Conservation (phyloP, 2,888 invertebrate genomes). For the Drosophila dives region DNA sequence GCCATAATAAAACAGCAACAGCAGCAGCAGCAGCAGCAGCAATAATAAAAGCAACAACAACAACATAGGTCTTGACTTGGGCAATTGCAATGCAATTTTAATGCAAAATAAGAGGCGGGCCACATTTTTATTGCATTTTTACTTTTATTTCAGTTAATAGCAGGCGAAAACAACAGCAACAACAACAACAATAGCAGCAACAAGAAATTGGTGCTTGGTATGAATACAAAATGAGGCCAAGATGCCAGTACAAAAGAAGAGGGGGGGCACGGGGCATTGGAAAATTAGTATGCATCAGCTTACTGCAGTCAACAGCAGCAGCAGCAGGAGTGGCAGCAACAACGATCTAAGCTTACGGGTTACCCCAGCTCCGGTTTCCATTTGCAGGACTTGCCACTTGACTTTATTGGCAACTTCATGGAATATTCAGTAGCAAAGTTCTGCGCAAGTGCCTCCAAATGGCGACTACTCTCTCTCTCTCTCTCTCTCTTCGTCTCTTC, state of each 20-base stretch:
- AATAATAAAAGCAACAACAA: conserved; percentile 29
- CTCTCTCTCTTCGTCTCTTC: neutral
- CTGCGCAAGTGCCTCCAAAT: conserved; percentile 74
- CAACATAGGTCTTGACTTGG: conserved; percentile 51
- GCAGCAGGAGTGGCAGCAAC: conserved; percentile 20
- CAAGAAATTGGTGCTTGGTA: conserved; percentile 82
- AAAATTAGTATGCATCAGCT: conserved; percentile 78
- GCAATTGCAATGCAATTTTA: conserved; percentile 83
- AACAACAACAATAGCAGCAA: conserved; percentile 44
- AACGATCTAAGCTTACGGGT: conserved; percentile 7
- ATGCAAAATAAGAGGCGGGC: conserved; percentile 77
- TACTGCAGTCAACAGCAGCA: conserved; percentile 67
- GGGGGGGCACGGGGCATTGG: conserved; percentile 1
- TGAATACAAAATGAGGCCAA: conserved; percentile 83
- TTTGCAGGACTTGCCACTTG: conserved; percentile 77
- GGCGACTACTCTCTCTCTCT: conserved; percentile 18
- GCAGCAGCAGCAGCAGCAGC: neutral
- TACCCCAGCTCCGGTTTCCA: conserved; percentile 28
- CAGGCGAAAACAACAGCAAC: conserved; percentile 48
- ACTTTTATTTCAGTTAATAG: conserved; percentile 78
- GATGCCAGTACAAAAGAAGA: conserved; percentile 66
- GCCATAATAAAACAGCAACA: conserved; percentile 66
- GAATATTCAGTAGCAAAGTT: conserved; percentile 79
- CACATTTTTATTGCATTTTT: conserved; percentile 77
- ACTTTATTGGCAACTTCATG: conserved; percentile 83